phyloP scores from a whole-genome alignment of 2,113 vertebrate species.

The Heloderma charlesbogerti region DNA sequence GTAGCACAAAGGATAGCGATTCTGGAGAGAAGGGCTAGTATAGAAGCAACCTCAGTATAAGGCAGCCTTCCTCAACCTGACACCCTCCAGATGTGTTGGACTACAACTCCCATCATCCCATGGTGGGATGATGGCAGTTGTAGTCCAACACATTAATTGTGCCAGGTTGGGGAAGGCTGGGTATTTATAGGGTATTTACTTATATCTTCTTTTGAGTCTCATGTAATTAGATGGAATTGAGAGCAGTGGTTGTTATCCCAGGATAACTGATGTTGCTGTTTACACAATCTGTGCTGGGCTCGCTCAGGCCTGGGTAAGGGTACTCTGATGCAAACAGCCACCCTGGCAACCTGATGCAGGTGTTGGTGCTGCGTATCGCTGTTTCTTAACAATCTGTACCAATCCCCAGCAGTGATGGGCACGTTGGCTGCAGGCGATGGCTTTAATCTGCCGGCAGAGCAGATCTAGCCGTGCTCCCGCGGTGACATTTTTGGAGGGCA shows the following conservation, averaged over 20 bases:
- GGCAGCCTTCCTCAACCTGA: neutral
- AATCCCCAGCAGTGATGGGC: neutral
- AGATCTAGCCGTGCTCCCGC: neutral
- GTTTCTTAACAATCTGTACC: neutral
- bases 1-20: neutral
- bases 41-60: neutral
- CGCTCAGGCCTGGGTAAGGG: too few species aligned
- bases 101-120: too few species aligned
- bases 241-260: neutral
- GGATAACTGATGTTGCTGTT: too few species aligned
- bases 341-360: neutral
- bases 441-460: neutral
- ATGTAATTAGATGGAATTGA: neutral
- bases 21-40: neutral
- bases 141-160: too few species aligned
- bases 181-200: too few species aligned
- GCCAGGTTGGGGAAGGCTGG: too few species aligned
- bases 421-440: neutral
- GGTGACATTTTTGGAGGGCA: constrained; percentile 4
- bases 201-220: neutral
- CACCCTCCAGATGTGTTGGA: too few species aligned
- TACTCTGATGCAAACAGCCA: neutral
- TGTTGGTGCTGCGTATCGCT: fast-evolving
- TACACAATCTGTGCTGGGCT: fast-evolving
- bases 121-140: too few species aligned